Percentiles rank a stretch among this genome's conserved stretches.
Conservation (phyloP, 1,140 invertebrate genomes). For the Spodoptera frugiperda region DNA sequence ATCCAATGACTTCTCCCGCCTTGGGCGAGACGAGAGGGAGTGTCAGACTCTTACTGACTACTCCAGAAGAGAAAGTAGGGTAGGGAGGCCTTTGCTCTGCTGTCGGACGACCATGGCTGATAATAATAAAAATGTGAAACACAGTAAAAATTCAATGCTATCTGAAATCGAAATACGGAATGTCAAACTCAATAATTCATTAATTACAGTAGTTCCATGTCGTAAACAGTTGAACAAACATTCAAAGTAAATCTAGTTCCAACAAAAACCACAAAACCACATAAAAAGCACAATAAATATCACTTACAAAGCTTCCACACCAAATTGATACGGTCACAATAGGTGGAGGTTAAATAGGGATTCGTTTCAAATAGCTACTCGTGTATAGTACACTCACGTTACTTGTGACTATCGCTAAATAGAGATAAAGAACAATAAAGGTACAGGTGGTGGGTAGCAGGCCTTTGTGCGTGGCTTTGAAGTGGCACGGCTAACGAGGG, state of each 20-base stretch:
- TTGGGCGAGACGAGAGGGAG: no score
- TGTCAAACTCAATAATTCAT: no score
- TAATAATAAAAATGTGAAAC: no score
- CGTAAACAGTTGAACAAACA: no score
- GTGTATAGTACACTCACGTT: constrained; percentile 18
- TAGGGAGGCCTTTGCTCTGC: no score
- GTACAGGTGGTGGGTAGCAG: constrained; percentile 18
- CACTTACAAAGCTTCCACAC: constrained; percentile 13
- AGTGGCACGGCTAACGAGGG: constrained; percentile 49
- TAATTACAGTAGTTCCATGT: no score
- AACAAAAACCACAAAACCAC: constrained; percentile 1
- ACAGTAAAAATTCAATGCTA: no score
- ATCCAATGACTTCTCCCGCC: no score
- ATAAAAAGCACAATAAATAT: not conserved
- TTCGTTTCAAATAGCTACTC: constrained; percentile 14
- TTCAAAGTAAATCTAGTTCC: not conserved
- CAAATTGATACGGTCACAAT: constrained; percentile 36
- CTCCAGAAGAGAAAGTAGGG: no score
- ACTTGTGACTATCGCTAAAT: constrained; percentile 41
- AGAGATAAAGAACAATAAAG: constrained; percentile 49
- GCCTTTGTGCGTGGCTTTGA: constrained; percentile 51
- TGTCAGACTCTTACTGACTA: no score
- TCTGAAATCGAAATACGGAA: no score
- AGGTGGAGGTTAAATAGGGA: constrained; percentile 31
- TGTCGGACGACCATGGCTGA: no score